Conservation (phyloP, 2,113 vertebrate genomes). For the Pundamilia nyererei region DNA sequence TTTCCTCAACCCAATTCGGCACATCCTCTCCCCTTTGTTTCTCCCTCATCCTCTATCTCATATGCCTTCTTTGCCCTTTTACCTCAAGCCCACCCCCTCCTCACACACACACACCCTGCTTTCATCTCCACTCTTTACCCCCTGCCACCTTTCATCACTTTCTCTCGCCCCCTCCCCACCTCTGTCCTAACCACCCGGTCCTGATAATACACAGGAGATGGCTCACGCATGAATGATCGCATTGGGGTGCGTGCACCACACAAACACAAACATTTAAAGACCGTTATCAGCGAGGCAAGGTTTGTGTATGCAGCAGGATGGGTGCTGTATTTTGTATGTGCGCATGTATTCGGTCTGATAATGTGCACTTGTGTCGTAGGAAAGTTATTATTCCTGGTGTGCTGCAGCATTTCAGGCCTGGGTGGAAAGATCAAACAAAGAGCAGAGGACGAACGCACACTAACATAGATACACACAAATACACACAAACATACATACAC, state of each 20-base stretch:
- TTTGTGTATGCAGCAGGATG: background rate
- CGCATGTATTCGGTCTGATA: background rate
- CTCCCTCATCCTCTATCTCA: constrained; percentile 11
- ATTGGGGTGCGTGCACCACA: background rate
- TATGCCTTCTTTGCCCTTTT: constrained; percentile 52
- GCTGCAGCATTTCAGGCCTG: constrained; percentile 41
- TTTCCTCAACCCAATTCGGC: constrained; percentile 42
- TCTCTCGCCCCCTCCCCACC: background rate
- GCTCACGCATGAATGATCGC: constrained; percentile 43
- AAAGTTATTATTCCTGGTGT: constrained; percentile 52
- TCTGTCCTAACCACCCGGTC: constrained; percentile 25
- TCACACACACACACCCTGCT: background rate
- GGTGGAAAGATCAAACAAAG: constrained; percentile 66
- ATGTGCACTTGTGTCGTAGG: background rate
- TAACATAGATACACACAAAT: background rate
- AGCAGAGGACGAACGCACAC: constrained; percentile 23
- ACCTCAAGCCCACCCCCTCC: constrained; percentile 6
- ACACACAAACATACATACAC: background rate
- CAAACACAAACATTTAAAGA: constrained; percentile 11
- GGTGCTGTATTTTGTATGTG: background rate
- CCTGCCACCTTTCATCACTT: constrained; percentile 56
- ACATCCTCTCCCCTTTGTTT: constrained; percentile 32
- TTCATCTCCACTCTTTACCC: constrained; percentile 54
- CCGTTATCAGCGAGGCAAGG: background rate
- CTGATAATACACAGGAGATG: constrained; percentile 51